Evolutionary conservation across 2,888 invertebrate genomes (phyloP).

Genomic region (Scotopteryx bipunctaria): DNA sequence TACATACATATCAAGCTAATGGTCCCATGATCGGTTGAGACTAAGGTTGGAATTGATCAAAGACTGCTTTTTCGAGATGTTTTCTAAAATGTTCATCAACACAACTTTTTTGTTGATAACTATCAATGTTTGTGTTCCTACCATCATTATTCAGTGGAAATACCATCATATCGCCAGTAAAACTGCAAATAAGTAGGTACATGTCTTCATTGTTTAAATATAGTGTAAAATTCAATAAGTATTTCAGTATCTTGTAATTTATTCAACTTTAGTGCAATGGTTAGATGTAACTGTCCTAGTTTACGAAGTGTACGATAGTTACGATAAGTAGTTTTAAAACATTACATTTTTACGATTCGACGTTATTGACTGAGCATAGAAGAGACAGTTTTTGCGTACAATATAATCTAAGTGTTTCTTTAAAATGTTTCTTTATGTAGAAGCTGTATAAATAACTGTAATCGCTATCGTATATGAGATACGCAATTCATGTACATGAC

Average conservation of each 20-base stretch:
- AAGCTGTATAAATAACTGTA: constrained; percentile 69
- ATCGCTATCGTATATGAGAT: constrained; percentile 71
- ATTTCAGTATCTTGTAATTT: constrained; percentile 74
- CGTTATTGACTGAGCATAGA: constrained; percentile 73
- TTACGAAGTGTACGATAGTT: constrained; percentile 70
- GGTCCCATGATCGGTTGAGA: constrained; percentile 48
- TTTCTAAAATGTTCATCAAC: constrained; percentile 52
- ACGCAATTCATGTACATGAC: constrained; percentile 69
- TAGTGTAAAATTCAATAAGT: constrained; percentile 53
- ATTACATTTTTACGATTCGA: constrained; percentile 71
- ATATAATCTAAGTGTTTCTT: constrained; percentile 64
- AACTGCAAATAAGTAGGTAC: constrained; percentile 55
- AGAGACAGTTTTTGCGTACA: constrained; percentile 68
- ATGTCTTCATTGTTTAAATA: constrained; percentile 46
- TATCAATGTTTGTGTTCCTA: constrained; percentile 58
- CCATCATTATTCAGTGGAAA: constrained; percentile 42
- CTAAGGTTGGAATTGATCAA: constrained; percentile 77
- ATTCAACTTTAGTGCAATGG: constrained; percentile 83
- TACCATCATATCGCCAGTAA: constrained; percentile 46
- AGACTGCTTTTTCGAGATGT: constrained; percentile 73
- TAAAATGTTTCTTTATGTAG: constrained; percentile 57
- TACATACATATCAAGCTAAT: constrained; percentile 62
- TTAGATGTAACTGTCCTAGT: constrained; percentile 77
- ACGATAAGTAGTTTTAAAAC: constrained; percentile 63
- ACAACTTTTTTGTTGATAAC: constrained; percentile 44